Evolutionary conservation across 2,888 invertebrate species (phyloP), one percentile per base, ranked within the genome.

Genomic region (Agrotis segetum): DNA sequence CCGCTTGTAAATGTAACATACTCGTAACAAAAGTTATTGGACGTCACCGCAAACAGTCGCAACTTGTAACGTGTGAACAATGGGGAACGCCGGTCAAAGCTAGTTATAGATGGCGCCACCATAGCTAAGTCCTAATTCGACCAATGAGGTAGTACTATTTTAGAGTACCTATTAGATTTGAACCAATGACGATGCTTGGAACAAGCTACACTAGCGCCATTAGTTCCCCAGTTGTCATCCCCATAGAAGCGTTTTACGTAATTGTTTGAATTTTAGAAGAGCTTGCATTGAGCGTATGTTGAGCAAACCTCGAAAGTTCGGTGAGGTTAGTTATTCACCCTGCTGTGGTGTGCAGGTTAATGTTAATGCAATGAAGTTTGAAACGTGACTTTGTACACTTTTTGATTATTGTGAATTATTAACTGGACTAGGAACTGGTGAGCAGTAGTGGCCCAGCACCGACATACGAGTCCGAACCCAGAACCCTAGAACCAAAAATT

Each of bases 191-290:
- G n/a, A n/a, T n/a, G n/a, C n/a, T n/a, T n/a, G n/a, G n/a, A n/a
- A n/a, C n/a, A n/a, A n/a, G n/a, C n/a, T n/a, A n/a, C n/a, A n/a
- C n/a, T n/a, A n/a, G n/a, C n/a, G n/a, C n/a, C n/a, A n/a, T n/a
- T n/a, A n/a, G n/a, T n/a, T n/a, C n/a, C n/a, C n/a, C n/a, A n/a
- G n/a, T n/a, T n/a, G n/a, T n/a, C n/a, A n/a, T n/a, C n/a, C n/a
- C n/a, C n/a, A n/a, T n/a, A n/a, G 49, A 70, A 70, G 58, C 58
- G 71, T 75, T 77, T 68, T 24, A 21, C 53, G 40, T 62, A 58
- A 72, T 70, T 72, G 68, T 71, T 81, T 71, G 59, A 71, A 78
- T 78, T 74, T 63, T 52, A 55, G 29, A 67, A 44, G 58, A 56
- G 61, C 47, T 71, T 55, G 46, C 64, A 61, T 56, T 63, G 59